Evolutionary conservation across 2,113 vertebrate species (phyloP), one percentile per base, ranked within the genome.

Genomic region (Andinoacara biseriatus): DNA sequence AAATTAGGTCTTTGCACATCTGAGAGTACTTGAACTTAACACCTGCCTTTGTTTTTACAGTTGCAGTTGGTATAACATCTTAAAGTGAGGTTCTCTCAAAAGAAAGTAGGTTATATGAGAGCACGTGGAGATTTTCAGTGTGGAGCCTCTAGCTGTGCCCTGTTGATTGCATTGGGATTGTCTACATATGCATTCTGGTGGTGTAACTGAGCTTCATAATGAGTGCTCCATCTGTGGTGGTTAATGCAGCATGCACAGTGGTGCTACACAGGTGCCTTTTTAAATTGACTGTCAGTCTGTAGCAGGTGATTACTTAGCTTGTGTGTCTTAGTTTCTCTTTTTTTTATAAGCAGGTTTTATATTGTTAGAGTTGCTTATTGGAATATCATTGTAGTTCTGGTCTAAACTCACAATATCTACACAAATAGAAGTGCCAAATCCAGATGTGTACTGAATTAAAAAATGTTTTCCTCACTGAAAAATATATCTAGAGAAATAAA

Each of bases 171-270:
- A 56, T 43, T 58, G 62, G 81, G 89, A 90, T 88, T 82, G 75
- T 85, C 89, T 40, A 85, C 90, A 87, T 91, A 90, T 76, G 76
- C 65, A 74, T 91, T 91, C 86, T 81, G 67, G 5, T 54, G 40
- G 4, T 89, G 92, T 92, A 95, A 95, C 91, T 84, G 89, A 95
- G 89, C 91, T 85, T 43, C 15, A 8, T 93, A 75, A 94, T 93
- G 90, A 92, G 87, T 79, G 67, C 33, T 87, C 91, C 94, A 93
- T 92, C 89, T 94, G 94, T 86, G 75, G 89, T 79, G 59, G 40
- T 76, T 74, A 59, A 9, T 20, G 9, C 74, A 78, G 58, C 31
- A 59, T 60, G 74, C 17, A 7, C 59, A 78, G 10, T 8, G 46
- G 8, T 58, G 17, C 43, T 18, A 75, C 43, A 56, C 35, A 33